A percentile compares a stretch with the other conserved stretches of the same genome.
These are phyloP conservation scores for Anadara kagoshimensis DNA, from an alignment of 1,140 invertebrate species.

Conservation along the genomic window DNA sequence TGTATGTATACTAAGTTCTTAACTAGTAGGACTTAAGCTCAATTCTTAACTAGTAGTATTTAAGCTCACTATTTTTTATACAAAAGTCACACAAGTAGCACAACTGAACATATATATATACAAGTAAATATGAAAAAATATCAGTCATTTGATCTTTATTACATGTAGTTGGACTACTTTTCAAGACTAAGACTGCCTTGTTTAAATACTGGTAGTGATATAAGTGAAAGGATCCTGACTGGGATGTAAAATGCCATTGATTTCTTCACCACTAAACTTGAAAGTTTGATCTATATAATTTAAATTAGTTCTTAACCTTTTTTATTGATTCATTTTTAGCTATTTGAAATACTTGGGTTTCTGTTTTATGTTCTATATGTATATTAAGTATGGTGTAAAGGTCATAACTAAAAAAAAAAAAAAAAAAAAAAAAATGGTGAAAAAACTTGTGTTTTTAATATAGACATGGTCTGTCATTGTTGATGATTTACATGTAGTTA, in stretches of 20 bases:
- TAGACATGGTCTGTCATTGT: neutral
- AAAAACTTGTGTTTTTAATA: neutral
- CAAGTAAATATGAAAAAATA: neutral
- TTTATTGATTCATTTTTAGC: neutral
- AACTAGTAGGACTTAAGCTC: neutral
- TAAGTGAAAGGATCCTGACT: too few relatives aligned
- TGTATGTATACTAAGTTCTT: conserved; percentile 13
- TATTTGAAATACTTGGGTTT: neutral
- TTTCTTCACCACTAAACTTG: too few relatives aligned
- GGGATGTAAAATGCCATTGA: too few relatives aligned
- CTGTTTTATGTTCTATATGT: neutral
- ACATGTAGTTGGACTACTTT: too few relatives aligned
- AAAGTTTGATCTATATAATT: too few relatives aligned
- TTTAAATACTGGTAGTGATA: too few relatives aligned
- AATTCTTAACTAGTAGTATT: neutral
- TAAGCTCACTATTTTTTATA: neutral
- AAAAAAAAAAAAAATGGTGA: neutral
- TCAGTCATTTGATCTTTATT: neutral
- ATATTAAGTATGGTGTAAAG: neutral
- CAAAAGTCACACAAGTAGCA: neutral
- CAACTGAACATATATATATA: neutral
- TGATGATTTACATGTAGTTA: neutral
- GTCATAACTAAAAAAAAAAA: neutral
- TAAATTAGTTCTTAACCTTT: too few relatives aligned
- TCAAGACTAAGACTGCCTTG: too few relatives aligned